Percentiles rank a stretch among this genome's conserved stretches.
Evolutionary conservation across 2,113 vertebrate species (phyloP).

Genomic region (Tauraco erythrolophus): DNA sequence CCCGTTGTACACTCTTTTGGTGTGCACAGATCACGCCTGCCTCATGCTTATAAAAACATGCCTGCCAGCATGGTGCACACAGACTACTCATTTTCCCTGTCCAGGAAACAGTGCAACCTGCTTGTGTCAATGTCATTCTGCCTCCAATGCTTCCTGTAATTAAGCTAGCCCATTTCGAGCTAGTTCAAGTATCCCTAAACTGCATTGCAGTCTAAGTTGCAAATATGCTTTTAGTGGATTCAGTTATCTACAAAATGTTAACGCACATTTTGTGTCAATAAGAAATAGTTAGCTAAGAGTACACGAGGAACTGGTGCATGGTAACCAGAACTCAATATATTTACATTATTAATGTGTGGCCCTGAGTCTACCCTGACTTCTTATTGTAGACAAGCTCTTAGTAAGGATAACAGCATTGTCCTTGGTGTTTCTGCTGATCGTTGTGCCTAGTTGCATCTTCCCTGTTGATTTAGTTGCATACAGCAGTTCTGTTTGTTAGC

Average conservation of each 20-base stretch:
- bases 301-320: background rate
- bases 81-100: background rate
- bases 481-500: background rate
- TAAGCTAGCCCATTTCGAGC: background rate
- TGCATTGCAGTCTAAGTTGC: background rate
- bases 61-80: background rate
- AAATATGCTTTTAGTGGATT: background rate
- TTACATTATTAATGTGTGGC: background rate
- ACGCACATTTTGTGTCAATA: background rate
- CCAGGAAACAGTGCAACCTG: background rate
- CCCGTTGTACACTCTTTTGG: background rate
- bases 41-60: background rate
- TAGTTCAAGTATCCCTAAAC: background rate
- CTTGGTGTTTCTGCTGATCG: background rate
- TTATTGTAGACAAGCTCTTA: background rate
- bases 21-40: background rate
- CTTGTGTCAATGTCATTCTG: background rate
- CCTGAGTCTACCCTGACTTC: background rate
- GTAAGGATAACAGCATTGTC: background rate
- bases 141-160: background rate
- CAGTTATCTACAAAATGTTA: background rate
- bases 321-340: background rate
- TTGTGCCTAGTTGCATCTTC: background rate
- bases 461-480: background rate
- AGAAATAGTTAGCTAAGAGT: background rate